Evolutionary conservation across 2,888 invertebrate species (phyloP).

Genomic region (Mesoligia furuncula): DNA sequence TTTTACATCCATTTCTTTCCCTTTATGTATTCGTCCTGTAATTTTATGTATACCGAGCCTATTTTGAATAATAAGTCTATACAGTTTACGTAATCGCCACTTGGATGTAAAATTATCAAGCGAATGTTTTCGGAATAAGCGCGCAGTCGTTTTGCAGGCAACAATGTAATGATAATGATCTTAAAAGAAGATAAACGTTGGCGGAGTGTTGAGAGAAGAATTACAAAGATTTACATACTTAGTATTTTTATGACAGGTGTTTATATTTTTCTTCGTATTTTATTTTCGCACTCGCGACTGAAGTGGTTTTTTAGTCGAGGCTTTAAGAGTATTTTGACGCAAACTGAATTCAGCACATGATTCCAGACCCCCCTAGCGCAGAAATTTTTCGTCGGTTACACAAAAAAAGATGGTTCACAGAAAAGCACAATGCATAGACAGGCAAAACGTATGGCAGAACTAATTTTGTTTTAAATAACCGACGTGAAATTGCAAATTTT

Average conservation of each 20-base stretch:
- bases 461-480: not conserved
- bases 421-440: not conserved
- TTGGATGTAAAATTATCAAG: constrained; percentile 65
- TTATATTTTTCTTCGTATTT: constrained; percentile 49
- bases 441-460: no score
- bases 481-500: not conserved
- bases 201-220: constrained; percentile 51
- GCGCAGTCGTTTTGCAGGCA: constrained; percentile 50
- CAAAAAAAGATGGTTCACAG: not conserved
- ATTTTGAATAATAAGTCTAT: constrained; percentile 68
- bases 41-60: constrained; percentile 63
- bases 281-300: constrained; percentile 44
- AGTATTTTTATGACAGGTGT: constrained; percentile 53
- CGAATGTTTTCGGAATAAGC: constrained; percentile 62
- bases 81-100: constrained; percentile 59
- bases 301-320: constrained; percentile 24
- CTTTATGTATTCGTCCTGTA: constrained; percentile 59
- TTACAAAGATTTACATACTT: constrained; percentile 62
- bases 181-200: constrained; percentile 56
- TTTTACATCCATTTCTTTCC: constrained; percentile 56
- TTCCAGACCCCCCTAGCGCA: not conserved
- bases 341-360: not conserved
- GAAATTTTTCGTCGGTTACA: not conserved
- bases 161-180: constrained; percentile 64
- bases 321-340: constrained; percentile 19